Evolutionary conservation across 1,140 invertebrate genomes (phyloP), one percentile per base, ranked within the genome.

Genomic region (Idris sp.): DNA sequence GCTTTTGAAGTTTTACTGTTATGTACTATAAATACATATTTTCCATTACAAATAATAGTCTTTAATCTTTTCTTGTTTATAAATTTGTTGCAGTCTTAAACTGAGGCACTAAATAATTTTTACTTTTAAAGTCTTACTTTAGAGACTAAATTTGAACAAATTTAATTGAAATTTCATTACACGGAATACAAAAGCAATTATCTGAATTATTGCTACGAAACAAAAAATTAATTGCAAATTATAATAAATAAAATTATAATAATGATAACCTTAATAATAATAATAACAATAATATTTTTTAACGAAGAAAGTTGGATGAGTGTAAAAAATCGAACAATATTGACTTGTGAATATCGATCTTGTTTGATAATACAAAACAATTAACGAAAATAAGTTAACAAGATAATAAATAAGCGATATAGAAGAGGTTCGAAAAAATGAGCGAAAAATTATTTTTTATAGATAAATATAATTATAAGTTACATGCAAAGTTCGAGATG

Each of bases 101-200:
- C 54, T 59, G 59, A 69, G 46, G 54, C 65, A 69, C 53, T 11
- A 69, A 69, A 44, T 14, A 9, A 44, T 59, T 59, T 59, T 53
- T 69, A 53, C 44, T 49, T n/a, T n/a, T n/a, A n/a, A n/a, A n/a
- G n/a, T n/a, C n/a, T n/a, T n/a, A n/a, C n/a, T n/a, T n/a, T n/a
- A n/a, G n/a, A n/a, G n/a, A n/a, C n/a, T n/a, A n/a, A 19, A 19
- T 59, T 69, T 44, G 33, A 48, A 56, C 16, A 33, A 67, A 58
- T 10, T 68, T 43, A 67, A n/a, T n/a, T n/a, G n/a, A n/a, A n/a
- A n/a, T n/a, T n/a, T 22, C 33, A 26, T 31, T 61, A 49, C 56
- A 61, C 43, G 33, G 43, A 19, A 38, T 22, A 59, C 33, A 15
- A 48, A 38, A n/a, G 19, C 7, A 13, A 22, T 41, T 8, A 14